Evolutionary conservation across 2,797 vertebrate species (phyloP), one percentile per base, ranked within the genome.

Genomic region (Euthynnus affinis): DNA sequence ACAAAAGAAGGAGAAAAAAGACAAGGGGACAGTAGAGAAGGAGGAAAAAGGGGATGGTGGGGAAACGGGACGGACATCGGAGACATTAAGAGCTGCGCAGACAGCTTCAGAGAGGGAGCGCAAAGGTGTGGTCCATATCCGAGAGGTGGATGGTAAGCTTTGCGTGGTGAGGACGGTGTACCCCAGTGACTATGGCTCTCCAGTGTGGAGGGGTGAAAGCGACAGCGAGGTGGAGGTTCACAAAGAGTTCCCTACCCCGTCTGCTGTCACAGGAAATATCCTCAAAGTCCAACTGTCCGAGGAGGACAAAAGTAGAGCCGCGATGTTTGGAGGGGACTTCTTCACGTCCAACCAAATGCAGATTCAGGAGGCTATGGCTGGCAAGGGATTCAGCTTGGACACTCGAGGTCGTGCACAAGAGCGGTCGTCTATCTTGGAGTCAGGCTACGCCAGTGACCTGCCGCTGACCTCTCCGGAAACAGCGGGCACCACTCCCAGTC

Each of bases 131-230:
- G 94, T 95, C 59, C 94, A 94, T 34, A 96, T 96, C 71, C 93
- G 94, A 0, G 95, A 96, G 85, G 94, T 92, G 71, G 95, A 92
- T 2, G 95, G 95, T 22, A 93, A 93, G 63, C 93, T 96, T 0
- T 95, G 95, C 3, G 94, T 96, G 77, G 96, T 96, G 34, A 89
- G 94, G 81, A 96, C 95, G 0, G 92, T 95, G 58, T 96, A 96
- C 79, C 95, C 96, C 64, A 94, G 78, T 18, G 93, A 95, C 65
- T 95, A 87, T 9, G 94, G 94, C 42, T 94, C 94, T 10, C 94
- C 94, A 0, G 85, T 91, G 9, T 95, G 94, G 93, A 87, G 56
- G 29, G 86, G 87, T 0, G 78, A 86, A 3, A 53, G 75, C 9
- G 81, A 90, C n/a, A 55, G 80, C 4, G 85, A 88, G 18, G 71